Conservation (phyloP, 2,113 vertebrate genomes). For the Sinosuthora webbiana region DNA sequence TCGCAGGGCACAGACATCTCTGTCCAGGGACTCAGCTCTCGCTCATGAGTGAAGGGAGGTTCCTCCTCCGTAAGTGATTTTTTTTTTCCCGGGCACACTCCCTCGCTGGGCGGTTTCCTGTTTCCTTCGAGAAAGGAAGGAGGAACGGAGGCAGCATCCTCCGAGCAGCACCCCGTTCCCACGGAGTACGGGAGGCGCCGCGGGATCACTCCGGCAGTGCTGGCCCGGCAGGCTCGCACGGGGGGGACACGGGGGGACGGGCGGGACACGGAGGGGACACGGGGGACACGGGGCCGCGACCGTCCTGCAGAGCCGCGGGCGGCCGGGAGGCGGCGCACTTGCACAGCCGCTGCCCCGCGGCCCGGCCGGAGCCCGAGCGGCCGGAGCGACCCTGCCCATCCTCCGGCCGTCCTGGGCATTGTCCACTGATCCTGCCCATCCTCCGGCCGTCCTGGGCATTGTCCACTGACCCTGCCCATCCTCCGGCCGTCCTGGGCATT, state of each 20-base stretch:
- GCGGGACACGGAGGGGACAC: not conserved
- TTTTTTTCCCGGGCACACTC: not conserved
- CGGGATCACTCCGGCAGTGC: accelerated
- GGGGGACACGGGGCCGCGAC: too few relatives aligned
- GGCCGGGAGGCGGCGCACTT: not conserved
- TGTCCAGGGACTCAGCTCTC: not conserved
- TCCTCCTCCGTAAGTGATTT: not conserved
- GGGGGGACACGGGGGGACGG: not conserved
- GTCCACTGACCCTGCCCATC: not conserved
- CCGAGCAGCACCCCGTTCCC: not conserved
- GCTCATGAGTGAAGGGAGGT: not conserved
- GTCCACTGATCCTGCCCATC: not conserved
- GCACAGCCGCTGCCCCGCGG: not conserved
- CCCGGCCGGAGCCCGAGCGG: not conserved
- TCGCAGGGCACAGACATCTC: not conserved
- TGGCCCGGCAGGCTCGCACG: not conserved
- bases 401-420: accelerated
- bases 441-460: too few relatives aligned
- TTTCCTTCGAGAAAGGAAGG: slow-evolving; percentile 4
- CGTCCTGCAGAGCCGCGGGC: not conserved
- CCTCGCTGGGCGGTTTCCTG: not conserved
- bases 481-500: not conserved
- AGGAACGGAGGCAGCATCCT: not conserved
- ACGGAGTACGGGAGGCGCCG: accelerated
- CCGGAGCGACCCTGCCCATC: not conserved